Percentiles rank a stretch among this genome's conserved stretches.
Conservation (phyloP, 2,888 invertebrate species). For the Polydrusus tereticollis region DNA sequence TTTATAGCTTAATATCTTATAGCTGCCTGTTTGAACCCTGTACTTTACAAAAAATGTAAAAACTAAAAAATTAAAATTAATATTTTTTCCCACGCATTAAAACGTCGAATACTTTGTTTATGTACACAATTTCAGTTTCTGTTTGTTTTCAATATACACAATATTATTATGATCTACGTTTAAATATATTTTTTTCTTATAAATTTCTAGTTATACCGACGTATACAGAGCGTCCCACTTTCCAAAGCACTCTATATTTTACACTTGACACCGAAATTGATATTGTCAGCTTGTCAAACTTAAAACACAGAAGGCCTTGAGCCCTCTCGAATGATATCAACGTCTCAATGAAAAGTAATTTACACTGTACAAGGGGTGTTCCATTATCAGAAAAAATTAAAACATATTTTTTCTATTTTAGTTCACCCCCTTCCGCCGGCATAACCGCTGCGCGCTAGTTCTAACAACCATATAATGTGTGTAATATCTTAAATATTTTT, state of each 20-base stretch:
- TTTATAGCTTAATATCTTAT: conserved; percentile 49
- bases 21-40: conserved; percentile 60
- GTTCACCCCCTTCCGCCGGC: neutral
- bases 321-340: neutral
- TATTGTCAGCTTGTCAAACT: too few relatives aligned
- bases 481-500: conserved; percentile 43
- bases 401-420: neutral
- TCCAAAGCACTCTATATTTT: too few relatives aligned
- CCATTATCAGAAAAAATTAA: neutral
- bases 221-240: neutral
- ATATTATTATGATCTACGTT: conserved; percentile 52
- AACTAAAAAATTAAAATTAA: conserved; percentile 60
- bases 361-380: neutral
- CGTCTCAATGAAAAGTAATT: neutral
- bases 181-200: conserved; percentile 50
- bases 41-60: conserved; percentile 60
- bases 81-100: conserved; percentile 52
- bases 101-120: conserved; percentile 50
- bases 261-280: too few relatives aligned
- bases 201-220: conserved; percentile 23
- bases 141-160: conserved; percentile 55
- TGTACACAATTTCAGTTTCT: conserved; percentile 50
- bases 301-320: too few relatives aligned
- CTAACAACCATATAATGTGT: conserved; percentile 49
- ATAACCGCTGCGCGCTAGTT: conserved; percentile 26